Evolutionary conservation across 2,113 vertebrate species (phyloP), one percentile per base, ranked within the genome.

Genomic region (Myodes glareolus): DNA sequence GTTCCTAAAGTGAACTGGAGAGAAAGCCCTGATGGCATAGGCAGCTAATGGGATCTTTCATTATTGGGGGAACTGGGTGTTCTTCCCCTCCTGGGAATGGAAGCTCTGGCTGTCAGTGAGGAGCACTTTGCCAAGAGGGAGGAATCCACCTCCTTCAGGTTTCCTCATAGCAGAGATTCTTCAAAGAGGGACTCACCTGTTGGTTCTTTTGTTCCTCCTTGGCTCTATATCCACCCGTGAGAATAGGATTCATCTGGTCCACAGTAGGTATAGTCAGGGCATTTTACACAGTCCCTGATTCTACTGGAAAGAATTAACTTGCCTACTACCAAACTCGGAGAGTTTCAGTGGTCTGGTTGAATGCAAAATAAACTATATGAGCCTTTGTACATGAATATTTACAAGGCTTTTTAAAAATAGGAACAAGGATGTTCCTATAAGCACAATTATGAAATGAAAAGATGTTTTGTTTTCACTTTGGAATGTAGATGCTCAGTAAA

Each of bases 141-240:
- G 92, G 92, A 96, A 92, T 84, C 55, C 52, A 88, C 7, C n/a
- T 85, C 89, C 55, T 92, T 39, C 50, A 29, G 10, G 33, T 77
- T 98, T 95, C 97, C 96, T 96, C 97, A 97, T 94, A 97, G 81
- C 76, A 94, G 76, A 95, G 61, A 97, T 96, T 96, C 94, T 92
- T 96, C 17, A 94, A 61, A 87, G 86, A 84, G 31, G 45, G 31
- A 88, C 2, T 97, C 91, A 97, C 90, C 93, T 72, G 50, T 63
- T 55, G 17, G 19, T 88, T 95, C 92, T 70, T 95, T 84, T 86
- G 81, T 86, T 95, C 88, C 94, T 88, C 95, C 88, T 93, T 73
- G 42, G 27, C 33, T 19, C 39, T 8, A 58, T 88, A 89, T 97
- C 95, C 76, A 94, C 52, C 94, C 92, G 73, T 95, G 77, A 89